Evolutionary conservation across 1,140 invertebrate species (phyloP).

Genomic region (Bactericera cockerelli): DNA sequence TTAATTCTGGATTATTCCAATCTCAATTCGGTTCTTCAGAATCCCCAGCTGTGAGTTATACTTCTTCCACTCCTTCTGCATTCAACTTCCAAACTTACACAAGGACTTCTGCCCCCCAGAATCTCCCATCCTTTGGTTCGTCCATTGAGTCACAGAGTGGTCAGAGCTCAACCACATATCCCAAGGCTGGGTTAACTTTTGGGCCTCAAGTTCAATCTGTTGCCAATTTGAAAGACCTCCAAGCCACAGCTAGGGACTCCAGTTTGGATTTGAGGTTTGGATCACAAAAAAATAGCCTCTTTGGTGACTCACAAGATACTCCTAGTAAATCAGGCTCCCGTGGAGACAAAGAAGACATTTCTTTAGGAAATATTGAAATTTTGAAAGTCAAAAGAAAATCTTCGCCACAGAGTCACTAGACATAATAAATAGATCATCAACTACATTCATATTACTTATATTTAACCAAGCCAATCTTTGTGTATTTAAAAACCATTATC

Average conservation of each 20-base stretch:
- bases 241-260: background rate
- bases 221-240: background rate
- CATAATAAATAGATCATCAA: too few relatives aligned
- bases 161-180: background rate
- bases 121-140: background rate
- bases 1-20: too few relatives aligned
- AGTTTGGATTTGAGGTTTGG: background rate
- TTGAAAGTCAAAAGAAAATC: slow-evolving; percentile 6
- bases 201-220: background rate
- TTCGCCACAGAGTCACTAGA: too few relatives aligned
- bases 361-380: slow-evolving; percentile 8
- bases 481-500: too few relatives aligned
- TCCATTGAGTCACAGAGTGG: background rate
- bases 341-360: background rate
- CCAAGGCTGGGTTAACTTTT: background rate
- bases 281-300: background rate
- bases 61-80: background rate
- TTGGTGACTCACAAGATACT: background rate
- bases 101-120: background rate
- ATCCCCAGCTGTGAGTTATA: background rate
- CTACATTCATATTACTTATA: too few relatives aligned
- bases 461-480: too few relatives aligned
- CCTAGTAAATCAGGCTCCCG: too few relatives aligned
- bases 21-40: too few relatives aligned
- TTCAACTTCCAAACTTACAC: background rate